Evolutionary conservation across 2,113 vertebrate genomes (phyloP), one percentile per base, ranked within the genome.

Genomic region (Gasterosteus nipponicus): DNA sequence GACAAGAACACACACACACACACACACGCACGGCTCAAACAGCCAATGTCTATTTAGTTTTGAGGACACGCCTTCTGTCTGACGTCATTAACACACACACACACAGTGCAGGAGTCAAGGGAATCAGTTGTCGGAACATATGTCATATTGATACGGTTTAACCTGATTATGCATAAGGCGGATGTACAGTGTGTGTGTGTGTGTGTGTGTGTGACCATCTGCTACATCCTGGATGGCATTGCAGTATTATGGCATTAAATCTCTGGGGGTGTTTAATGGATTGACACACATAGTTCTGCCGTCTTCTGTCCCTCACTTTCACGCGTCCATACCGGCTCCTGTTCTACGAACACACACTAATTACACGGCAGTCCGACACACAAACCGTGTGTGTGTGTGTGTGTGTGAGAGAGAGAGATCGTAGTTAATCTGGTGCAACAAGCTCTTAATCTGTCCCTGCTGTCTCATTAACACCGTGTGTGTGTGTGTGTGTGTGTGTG

Each of bases 181-280:
- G 16, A 46, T 65, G 18, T 39, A 10, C 18, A 9, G 15, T 47
- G 19, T 66, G 73, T 56, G 66, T 73, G 58, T 16, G 63, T 31
- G 19, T 75, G 57, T 59, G 67, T 68, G 47, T 54, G 31, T 57
- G 2, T 6, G 22, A 64, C 86, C 86, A 89, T 89, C 86, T 91
- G 91, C 31, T 69, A 56, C 71, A 79, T 86, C 78, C 66, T 77
- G 68, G 79, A 83, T 78, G 79, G 80, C 44, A 15, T 39, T 80
- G 53, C 74, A 75, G 61, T 10, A 29, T 15, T 29, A 60, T 56
- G 0, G 47, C 18, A 39, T 81, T 87, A 87, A 91, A 86, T 75
- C 47, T 70, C 41, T 70, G 74, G 72, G 69, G 77, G 69, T 68
- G 69, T 61, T 88, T 73, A 67, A 81, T 33, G 82, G 80, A 87